Evolutionary conservation across 1,140 invertebrate species (phyloP), one percentile per base, ranked within the genome.

Genomic region (Lucilia sericata): DNA sequence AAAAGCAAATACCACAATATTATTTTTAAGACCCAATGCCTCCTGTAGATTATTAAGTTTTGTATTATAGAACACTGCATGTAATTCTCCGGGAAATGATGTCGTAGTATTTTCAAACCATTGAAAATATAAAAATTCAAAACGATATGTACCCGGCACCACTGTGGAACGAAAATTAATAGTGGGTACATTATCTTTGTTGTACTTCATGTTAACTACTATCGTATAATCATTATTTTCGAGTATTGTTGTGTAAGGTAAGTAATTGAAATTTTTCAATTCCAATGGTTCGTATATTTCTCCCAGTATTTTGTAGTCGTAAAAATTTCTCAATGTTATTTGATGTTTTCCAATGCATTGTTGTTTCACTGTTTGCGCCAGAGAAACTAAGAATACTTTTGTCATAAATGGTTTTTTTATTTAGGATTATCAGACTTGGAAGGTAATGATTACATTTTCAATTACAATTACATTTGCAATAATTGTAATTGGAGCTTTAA

Each of bases 1-100:
- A 42, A 47, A 47, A 2, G 75, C 75, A 0, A 78, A 19, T 0
- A 78, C 12, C 7, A 42, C 75, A 49, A 78, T n/a, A 9, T 12
- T 19, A 19, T 78, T 78, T 78, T 19, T 8, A 9, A 47, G 17
- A 17, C 5, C n/a, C 5, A 47, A 5, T n/a, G 75, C 75, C 7
- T 78, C 9, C 7, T n/a, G 17, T n/a, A 78, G n/a, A 7, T 19
- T 47, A 1, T 36, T 47, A 42, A 8, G 19, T 78, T 42, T 47
- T 3, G 5, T 12, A 19, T 78, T 19, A 42, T 78, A 78, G 19
- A 78, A 78, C 3, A 78, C 34, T 2, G 9, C n/a, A 78, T 78
- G 75, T 7, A 78, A n/a, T 42, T 78, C 75, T 19, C n/a, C 75
- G 14, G 75, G 75, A n/a, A 78, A 19, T 78, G 17, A 19, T 42